Conservation (phyloP, 1,140 invertebrate species). For the Oncopodura yosiiana region DNA sequence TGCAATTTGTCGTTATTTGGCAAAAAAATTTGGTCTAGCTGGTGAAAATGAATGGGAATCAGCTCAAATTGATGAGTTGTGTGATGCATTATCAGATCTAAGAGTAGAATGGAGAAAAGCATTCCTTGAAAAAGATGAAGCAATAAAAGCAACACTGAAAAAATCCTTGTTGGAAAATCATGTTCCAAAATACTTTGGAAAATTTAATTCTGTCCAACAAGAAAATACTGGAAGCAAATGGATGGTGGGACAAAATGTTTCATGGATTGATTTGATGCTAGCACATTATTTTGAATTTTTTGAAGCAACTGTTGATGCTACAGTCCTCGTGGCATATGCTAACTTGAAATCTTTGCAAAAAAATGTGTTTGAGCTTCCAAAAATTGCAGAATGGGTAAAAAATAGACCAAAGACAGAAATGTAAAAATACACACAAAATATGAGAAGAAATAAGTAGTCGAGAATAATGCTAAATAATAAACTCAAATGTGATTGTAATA, state of each 20-base stretch:
- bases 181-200: constrained; percentile 3
- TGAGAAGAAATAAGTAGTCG: too few species aligned
- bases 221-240: constrained; percentile 34
- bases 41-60: too few species aligned
- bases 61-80: too few species aligned
- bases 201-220: background rate
- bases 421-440: too few species aligned
- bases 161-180: background rate
- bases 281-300: background rate
- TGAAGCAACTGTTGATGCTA: background rate
- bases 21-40: too few species aligned
- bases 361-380: background rate
- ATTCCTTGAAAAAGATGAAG: background rate
- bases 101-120: too few species aligned
- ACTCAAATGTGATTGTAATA: too few species aligned
- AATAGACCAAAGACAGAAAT: constrained; percentile 4
- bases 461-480: too few species aligned
- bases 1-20: too few species aligned
- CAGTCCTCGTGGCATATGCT: background rate
- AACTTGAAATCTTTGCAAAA: background rate
- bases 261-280: constrained; percentile 16
- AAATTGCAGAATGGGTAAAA: constrained; percentile 6
- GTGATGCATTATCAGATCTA: too few species aligned
- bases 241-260: constrained; percentile 6
- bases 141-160: constrained; percentile 1